Percentiles rank a stretch among this genome's conserved stretches.
phyloP scores from a whole-genome alignment of 2,113 vertebrate species.

The Micromys minutus region DNA sequence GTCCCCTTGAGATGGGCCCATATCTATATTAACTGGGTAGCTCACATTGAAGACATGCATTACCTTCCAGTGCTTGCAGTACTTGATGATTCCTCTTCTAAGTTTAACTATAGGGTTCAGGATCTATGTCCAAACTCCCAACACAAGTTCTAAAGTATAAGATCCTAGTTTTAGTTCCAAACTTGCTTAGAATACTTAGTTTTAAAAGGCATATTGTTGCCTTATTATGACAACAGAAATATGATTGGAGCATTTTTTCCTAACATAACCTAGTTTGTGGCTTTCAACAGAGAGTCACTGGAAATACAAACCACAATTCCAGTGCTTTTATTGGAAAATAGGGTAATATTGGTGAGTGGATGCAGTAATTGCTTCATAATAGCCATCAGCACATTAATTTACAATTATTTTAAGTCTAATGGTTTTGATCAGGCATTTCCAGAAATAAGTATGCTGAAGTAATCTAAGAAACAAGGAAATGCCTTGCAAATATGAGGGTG shows the following conservation, averaged over 20 bases:
- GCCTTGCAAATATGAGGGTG: conserved; percentile 51
- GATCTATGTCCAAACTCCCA: neutral
- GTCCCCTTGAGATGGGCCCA: neutral
- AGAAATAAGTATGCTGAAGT: conserved; percentile 71
- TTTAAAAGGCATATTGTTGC: neutral
- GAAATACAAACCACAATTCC: conserved; percentile 72
- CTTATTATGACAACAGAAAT: conserved; percentile 49
- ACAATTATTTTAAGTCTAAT: conserved; percentile 72
- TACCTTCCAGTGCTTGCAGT: neutral
- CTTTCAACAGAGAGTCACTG: conserved; percentile 70
- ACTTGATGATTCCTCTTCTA: neutral
- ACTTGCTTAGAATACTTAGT: conserved; percentile 39
- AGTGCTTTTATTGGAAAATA: conserved; percentile 69
- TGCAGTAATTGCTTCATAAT: conserved; percentile 68
- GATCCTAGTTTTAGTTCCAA: conserved; percentile 16
- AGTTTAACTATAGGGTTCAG: neutral
- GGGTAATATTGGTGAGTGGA: conserved; percentile 53
- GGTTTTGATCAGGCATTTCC: conserved; percentile 68
- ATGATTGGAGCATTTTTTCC: conserved; percentile 58
- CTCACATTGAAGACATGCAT: neutral
- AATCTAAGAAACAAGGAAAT: conserved; percentile 76
- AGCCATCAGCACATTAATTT: conserved; percentile 48
- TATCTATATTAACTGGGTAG: neutral
- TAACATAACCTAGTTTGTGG: conserved; percentile 65
- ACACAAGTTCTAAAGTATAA: neutral